Conservation (phyloP, 1,140 invertebrate species). For the Listronotus bonariensis region DNA sequence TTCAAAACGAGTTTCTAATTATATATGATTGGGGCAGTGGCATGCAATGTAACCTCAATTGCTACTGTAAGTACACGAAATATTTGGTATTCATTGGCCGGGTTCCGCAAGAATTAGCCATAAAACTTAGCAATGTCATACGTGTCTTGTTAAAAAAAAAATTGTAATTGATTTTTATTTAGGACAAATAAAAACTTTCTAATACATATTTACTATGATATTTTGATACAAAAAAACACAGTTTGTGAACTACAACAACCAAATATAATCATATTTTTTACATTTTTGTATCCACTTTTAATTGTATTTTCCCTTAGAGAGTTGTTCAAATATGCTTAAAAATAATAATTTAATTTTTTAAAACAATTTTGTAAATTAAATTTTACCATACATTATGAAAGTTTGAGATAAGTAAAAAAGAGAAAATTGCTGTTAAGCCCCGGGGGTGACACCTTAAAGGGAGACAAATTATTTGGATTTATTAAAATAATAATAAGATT, state of each 20-base stretch:
- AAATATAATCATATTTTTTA: no score
- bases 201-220: conserved; percentile 7
- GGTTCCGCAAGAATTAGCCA: conserved; percentile 26
- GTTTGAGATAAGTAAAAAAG: no score
- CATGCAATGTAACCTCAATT: conserved; percentile 28
- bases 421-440: no score
- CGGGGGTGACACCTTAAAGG: no score
- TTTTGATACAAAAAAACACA: neutral
- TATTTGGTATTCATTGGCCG: conserved; percentile 29
- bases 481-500: no score
- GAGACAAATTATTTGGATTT: no score
- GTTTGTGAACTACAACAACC: neutral
- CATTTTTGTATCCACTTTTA: no score
- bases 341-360: no score
- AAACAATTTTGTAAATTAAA: no score
- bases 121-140: conserved; percentile 24
- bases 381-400: no score
- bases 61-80: conserved; percentile 16
- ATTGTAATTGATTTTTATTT: conserved; percentile 14
- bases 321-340: no score
- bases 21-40: conserved; percentile 28
- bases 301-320: no score
- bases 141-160: conserved; percentile 34
- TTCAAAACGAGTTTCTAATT: conserved; percentile 22
- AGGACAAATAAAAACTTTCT: conserved; percentile 27